Evolutionary conservation across 2,113 vertebrate species (phyloP).

Genomic region (Salvelinus namaycush): DNA sequence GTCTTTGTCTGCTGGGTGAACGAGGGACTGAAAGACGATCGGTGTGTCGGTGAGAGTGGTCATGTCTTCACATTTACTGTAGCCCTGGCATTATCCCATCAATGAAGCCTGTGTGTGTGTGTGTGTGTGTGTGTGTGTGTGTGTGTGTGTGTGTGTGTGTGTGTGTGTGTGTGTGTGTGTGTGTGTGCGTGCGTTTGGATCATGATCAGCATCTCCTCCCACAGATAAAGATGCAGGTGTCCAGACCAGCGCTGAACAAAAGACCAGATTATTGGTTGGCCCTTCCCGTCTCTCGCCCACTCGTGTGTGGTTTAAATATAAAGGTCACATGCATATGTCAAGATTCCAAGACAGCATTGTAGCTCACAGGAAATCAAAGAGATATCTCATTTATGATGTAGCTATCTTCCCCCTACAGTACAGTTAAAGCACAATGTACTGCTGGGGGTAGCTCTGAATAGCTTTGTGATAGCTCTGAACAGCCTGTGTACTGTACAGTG

Average conservation of each 20-base stretch:
- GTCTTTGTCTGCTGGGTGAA: conserved; percentile 48
- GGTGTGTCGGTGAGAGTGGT: conserved; percentile 49
- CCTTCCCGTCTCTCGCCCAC: conserved; percentile 28
- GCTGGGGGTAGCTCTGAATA: background rate
- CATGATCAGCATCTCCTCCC: conserved; percentile 18
- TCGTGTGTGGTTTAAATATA: conserved; percentile 30
- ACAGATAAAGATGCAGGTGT: conserved; percentile 62
- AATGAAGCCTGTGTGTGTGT: conserved; percentile 47
- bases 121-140: conserved; percentile 12
- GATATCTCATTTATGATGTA: background rate
- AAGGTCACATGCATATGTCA: conserved; percentile 27
- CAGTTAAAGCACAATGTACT: conserved; percentile 22
- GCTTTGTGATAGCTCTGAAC: no score
- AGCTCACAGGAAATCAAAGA: conserved; percentile 24
- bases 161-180: background rate
- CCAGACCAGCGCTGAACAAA: conserved; percentile 25
- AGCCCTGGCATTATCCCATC: conserved; percentile 53
- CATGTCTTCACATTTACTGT: conserved; percentile 61
- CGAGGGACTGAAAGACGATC: conserved; percentile 57
- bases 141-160: background rate
- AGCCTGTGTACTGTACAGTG: no score
- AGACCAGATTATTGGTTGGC: conserved; percentile 41
- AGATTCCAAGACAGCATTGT: conserved; percentile 5
- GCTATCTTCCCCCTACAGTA: background rate
- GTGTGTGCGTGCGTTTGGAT: conserved; percentile 7